Evolutionary conservation across 1,140 invertebrate species (phyloP).

Genomic region (Drosophila miranda): DNA sequence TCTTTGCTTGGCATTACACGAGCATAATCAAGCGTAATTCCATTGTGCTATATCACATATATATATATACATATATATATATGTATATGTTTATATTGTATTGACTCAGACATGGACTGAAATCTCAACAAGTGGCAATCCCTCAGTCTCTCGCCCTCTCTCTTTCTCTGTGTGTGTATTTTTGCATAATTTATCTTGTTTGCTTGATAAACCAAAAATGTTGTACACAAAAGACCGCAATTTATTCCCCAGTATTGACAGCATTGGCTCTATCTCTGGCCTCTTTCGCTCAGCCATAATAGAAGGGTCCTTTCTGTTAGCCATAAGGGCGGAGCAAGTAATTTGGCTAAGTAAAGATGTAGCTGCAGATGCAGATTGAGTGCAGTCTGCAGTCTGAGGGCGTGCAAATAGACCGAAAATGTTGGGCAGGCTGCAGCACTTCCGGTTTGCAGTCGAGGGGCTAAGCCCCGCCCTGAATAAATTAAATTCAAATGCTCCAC

Average conservation of each 20-base stretch:
- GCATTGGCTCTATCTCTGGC: neutral
- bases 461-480: slow-evolving; percentile 25
- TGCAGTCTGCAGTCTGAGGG: slow-evolving; percentile 8
- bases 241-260: slow-evolving; percentile 38
- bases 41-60: slow-evolving; percentile 63
- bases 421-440: slow-evolving; percentile 7
- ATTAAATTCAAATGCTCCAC: slow-evolving; percentile 49
- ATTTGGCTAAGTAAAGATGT: slow-evolving; percentile 67
- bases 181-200: slow-evolving; percentile 77
- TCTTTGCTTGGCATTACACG: slow-evolving; percentile 34
- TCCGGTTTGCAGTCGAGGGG: slow-evolving; percentile 4
- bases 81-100: slow-evolving; percentile 12
- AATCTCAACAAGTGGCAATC: slow-evolving; percentile 61
- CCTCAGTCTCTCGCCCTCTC: neutral
- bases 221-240: slow-evolving; percentile 54
- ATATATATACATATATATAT: slow-evolving; percentile 9
- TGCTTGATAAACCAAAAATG: slow-evolving; percentile 59
- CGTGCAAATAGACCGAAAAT: slow-evolving; percentile 36
- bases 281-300: no score
- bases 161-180: slow-evolving; percentile 38
- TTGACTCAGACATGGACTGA: slow-evolving; percentile 35
- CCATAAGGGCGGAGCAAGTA: slow-evolving; percentile 15
- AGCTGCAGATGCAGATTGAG: slow-evolving; percentile 15
- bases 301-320: neutral
- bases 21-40: slow-evolving; percentile 70